Evolutionary conservation across 2,797 vertebrate species (phyloP).

Genomic region (Ficedula albicollis): DNA sequence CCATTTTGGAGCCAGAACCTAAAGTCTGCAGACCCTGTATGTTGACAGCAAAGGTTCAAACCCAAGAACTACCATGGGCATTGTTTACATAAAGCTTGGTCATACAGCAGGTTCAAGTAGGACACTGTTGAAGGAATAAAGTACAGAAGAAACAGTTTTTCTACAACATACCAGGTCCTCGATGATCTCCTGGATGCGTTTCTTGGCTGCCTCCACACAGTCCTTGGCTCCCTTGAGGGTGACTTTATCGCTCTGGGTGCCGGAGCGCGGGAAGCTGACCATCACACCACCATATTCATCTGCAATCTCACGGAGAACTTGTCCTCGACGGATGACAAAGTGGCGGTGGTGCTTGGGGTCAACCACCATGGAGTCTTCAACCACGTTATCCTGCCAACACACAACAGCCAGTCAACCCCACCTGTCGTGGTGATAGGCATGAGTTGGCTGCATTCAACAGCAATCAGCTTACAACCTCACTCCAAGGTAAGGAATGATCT

Average conservation of each 20-base stretch:
- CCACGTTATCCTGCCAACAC: slow-evolving; percentile 86
- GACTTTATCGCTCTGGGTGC: slow-evolving; percentile 90
- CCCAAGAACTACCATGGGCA: not conserved
- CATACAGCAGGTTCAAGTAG: not conserved
- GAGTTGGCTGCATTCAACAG: not conserved
- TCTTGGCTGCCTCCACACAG: slow-evolving; percentile 97
- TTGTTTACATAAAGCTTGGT: not conserved
- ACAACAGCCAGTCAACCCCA: not conserved
- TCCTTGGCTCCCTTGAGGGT: slow-evolving; percentile 97
- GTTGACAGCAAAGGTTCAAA: not conserved
- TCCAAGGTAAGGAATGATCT: not conserved
- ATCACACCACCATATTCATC: slow-evolving; percentile 97
- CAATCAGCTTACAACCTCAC: not conserved
- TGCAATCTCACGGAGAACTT: slow-evolving; percentile 92
- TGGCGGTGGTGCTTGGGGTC: slow-evolving; percentile 95
- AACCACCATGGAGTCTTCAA: slow-evolving; percentile 91
- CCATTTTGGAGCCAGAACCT: not conserved
- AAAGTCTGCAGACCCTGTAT: not conserved
- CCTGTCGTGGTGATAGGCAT: not conserved
- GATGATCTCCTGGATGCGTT: slow-evolving; percentile 93
- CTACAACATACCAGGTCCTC: slow-evolving; percentile 87
- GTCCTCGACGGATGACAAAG: slow-evolving; percentile 94
- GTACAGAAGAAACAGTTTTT: not conserved
- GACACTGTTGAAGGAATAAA: not conserved
- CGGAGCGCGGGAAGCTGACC: slow-evolving; percentile 96